A percentile compares a stretch with the other conserved stretches of the same genome.
These are phyloP conservation scores for Gisinianus flammeolus DNA, from an alignment of 2,888 invertebrate genomes.

Conservation along the genomic window DNA sequence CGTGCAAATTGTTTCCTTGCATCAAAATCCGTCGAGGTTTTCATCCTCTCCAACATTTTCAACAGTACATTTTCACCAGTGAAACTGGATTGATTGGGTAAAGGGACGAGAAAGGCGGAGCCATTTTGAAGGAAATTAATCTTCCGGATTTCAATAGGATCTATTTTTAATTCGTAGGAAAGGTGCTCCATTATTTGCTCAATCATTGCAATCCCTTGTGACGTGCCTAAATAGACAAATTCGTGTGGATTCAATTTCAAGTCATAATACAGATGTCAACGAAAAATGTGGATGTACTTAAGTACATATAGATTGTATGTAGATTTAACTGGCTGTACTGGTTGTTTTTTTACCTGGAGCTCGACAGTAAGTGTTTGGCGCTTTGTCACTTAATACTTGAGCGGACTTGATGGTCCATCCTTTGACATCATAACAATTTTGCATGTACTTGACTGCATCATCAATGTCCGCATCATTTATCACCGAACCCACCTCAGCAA, in stretches of 20 bases:
- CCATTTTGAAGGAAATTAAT: constrained; percentile 64
- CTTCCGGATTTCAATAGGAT: constrained; percentile 64
- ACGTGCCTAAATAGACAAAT: constrained; percentile 63
- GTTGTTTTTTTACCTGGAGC: constrained; percentile 77
- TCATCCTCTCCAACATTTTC: constrained; percentile 24
- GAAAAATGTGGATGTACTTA: too few relatives aligned
- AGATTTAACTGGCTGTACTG: too few relatives aligned
- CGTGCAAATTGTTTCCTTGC: constrained; percentile 65
- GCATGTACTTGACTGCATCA: constrained; percentile 62
- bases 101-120: constrained; percentile 6
- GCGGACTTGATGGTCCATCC: constrained; percentile 66
- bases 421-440: constrained; percentile 70
- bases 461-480: constrained; percentile 65
- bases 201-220: constrained; percentile 61
- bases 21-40: constrained; percentile 6
- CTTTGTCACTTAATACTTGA: constrained; percentile 62
- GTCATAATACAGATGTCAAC: too few relatives aligned
- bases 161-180: constrained; percentile 61
- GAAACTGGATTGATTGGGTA: neutral
- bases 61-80: constrained; percentile 5
- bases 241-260: too few relatives aligned
- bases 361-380: constrained; percentile 68
- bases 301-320: too few relatives aligned
- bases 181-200: constrained; percentile 64
- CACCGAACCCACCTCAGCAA: constrained; percentile 65